Percentiles rank a stretch among this genome's conserved stretches.
phyloP scores from a whole-genome alignment of 1,140 invertebrate species.

The Myzus persicae region DNA sequence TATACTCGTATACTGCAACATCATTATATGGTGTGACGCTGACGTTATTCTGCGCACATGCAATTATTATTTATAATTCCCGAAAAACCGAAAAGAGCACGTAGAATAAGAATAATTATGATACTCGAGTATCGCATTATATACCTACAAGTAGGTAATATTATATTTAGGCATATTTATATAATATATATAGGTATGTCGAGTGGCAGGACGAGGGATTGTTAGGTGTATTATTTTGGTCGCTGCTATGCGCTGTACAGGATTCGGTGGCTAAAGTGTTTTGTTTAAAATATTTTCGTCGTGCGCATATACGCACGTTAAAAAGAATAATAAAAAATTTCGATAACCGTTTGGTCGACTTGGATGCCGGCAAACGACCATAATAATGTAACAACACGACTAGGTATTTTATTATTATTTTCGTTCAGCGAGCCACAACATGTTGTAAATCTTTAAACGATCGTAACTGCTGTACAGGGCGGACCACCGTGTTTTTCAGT shows the following conservation, averaged over 20 bases:
- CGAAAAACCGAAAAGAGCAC: neutral
- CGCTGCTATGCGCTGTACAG: neutral
- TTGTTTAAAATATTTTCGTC: slow-evolving; percentile 6
- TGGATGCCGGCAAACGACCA: neutral
- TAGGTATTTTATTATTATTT: slow-evolving; percentile 18
- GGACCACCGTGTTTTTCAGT: neutral
- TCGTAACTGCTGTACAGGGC: neutral
- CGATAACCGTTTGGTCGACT: neutral
- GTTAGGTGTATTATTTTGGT: neutral
- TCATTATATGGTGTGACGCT: neutral
- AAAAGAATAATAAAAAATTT: neutral
- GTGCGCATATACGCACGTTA: neutral
- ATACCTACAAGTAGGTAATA: neutral
- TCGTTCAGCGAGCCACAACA: neutral
- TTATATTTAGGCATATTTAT: neutral
- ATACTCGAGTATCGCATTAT: neutral
- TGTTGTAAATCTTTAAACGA: neutral
- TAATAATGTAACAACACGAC: neutral
- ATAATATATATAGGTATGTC: neutral
- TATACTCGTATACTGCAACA: neutral
- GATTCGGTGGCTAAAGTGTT: neutral
- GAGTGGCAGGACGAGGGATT: neutral
- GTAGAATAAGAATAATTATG: slow-evolving; percentile 13
- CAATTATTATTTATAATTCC: slow-evolving; percentile 10
- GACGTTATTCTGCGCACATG: neutral